Evolutionary conservation across 2,888 invertebrate species (phyloP), one percentile per base, ranked within the genome.

Genomic region (Acrobasis repandana): DNA sequence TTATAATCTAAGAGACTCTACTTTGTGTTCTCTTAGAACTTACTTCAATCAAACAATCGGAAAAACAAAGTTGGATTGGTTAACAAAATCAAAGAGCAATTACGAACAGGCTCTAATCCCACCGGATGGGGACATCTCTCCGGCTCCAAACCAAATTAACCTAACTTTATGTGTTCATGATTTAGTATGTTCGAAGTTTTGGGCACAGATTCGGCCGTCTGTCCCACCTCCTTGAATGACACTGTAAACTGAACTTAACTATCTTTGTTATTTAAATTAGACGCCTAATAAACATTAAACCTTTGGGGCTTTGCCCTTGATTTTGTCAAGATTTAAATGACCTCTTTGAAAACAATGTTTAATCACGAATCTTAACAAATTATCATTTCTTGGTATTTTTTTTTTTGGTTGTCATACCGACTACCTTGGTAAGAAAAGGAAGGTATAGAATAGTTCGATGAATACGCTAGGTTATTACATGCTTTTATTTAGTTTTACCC

Each of bases 21-120:
- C 14, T 6, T 38, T 6, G 14, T n/a, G 5, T 43, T 14, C 43
- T 43, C 14, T 36, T 36, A 36, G 9, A 43, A 43, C n/a, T 14
- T n/a, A 43, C 43, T 43, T 43, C 11, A 14, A 1, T 14, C 43
- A 11, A 43, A 43, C 43, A 43, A 43, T 43, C 43, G 14, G 14
- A n/a, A 14, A 38, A 43, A 43, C 43, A 43, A 43, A 43, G n/a
- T 50, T 6, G 28, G 28, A 28, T 50, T 20, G 14, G 43, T 43
- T 65, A 64, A 74, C 70, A 66, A 61, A 59, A 61, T 61, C 59
- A 36, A 36, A 61, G 54, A 16, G 38, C 49, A 58, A 59, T 64
- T 62, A 69, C 69, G 15, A 58, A 48, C 43, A 48, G 48, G 33
- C 15, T 16, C 14, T 18, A 58, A 49, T 49, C 16, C 58, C 47